Evolutionary conservation across 2,797 vertebrate genomes (phyloP).

Genomic region (Pseudomugil tenellus): DNA sequence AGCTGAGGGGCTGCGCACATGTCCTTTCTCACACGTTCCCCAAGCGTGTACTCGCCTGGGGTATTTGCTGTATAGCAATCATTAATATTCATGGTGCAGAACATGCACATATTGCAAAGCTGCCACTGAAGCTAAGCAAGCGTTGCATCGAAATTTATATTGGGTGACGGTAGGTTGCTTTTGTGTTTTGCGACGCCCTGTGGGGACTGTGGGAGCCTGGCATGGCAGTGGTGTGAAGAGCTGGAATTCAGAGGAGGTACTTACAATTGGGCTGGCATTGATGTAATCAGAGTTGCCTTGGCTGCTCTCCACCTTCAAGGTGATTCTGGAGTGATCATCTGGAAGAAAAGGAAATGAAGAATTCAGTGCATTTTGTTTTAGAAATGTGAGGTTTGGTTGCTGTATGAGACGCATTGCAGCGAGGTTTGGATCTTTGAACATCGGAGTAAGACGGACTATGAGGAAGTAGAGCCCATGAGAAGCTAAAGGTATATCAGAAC

Average conservation of each 20-base stretch:
- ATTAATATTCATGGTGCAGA: conserved; percentile 71
- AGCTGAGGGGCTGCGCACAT: conserved; percentile 15
- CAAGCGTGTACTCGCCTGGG: conserved; percentile 39
- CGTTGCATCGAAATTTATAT: conserved; percentile 63
- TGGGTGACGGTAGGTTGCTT: conserved; percentile 43
- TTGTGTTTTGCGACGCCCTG: conserved; percentile 44
- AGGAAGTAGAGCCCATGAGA: background rate
- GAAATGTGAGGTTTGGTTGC: background rate
- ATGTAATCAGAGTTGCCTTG: conserved; percentile 93
- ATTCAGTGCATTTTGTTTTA: conserved; percentile 22
- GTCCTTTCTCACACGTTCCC: conserved; percentile 53
- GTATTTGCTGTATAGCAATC: conserved; percentile 47
- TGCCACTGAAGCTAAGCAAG: conserved; percentile 58
- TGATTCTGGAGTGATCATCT: conserved; percentile 97
- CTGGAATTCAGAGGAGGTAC: conserved; percentile 70
- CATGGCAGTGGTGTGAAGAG: conserved; percentile 10
- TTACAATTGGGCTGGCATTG: conserved; percentile 98
- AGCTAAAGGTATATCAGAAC: conserved; percentile 4
- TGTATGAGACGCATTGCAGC: background rate
- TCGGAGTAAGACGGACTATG: background rate
- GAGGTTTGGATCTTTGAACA: background rate
- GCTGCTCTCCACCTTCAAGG: conserved; percentile 90
- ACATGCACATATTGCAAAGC: conserved; percentile 23
- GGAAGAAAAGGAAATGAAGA: conserved; percentile 56
- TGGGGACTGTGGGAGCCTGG: conserved; percentile 38